Conservation (phyloP, 1,140 invertebrate species). For the Papilio aristodemus region DNA sequence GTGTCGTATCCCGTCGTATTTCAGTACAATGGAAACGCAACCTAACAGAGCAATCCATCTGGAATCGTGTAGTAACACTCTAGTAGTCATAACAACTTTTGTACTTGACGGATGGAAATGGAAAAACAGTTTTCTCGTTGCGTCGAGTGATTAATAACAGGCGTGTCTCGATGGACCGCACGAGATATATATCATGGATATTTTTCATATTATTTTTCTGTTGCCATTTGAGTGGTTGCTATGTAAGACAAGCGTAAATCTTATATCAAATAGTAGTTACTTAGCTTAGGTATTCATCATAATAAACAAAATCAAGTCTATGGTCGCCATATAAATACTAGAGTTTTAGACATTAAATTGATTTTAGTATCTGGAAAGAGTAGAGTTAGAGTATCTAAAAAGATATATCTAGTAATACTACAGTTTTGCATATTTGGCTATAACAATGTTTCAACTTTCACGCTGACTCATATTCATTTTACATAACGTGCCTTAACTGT, state of each 20-base stretch:
- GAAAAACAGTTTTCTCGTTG: constrained; percentile 17
- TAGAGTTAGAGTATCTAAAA: no score
- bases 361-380: no score
- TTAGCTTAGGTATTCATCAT: no score
- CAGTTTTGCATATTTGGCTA: no score
- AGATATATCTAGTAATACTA: no score
- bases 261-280: neutral
- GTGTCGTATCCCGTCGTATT: neutral
- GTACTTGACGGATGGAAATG: constrained; percentile 8
- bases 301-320: no score
- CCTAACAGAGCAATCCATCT: constrained; percentile 10
- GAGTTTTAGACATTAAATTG: no score
- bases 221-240: neutral
- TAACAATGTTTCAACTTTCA: no score
- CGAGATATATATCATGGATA: neutral
- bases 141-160: constrained; percentile 11
- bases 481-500: no score
- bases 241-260: neutral
- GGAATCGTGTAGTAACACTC: constrained; percentile 3
- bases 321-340: no score
- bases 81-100: constrained; percentile 14
- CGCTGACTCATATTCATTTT: no score
- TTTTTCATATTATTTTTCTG: neutral
- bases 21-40: neutral
- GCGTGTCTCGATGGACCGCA: neutral